Evolutionary conservation across 2,113 vertebrate species (phyloP).

Genomic region (Campylorhamphus procurvoides): DNA sequence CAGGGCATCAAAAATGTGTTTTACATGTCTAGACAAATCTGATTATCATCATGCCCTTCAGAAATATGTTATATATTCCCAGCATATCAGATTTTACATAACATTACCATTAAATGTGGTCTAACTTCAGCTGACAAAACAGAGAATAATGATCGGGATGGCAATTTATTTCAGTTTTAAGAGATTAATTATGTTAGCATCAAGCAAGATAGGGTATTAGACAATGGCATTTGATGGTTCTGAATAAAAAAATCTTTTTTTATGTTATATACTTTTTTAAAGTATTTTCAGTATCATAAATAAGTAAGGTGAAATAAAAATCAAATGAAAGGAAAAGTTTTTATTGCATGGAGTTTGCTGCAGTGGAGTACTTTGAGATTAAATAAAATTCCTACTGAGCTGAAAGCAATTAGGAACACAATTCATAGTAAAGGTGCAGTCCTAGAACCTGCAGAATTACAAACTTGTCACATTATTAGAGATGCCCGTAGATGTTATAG

Average conservation of each 20-base stretch:
- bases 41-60: conserved; percentile 26
- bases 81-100: conserved; percentile 26
- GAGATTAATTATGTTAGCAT: neutral
- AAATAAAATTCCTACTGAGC: neutral
- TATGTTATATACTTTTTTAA: neutral
- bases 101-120: neutral
- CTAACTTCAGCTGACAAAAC: neutral
- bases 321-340: neutral
- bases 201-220: neutral
- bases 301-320: neutral
- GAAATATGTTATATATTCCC: conserved; percentile 2
- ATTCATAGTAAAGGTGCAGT: neutral
- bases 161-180: neutral
- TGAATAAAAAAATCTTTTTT: neutral
- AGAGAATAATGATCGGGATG: neutral
- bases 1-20: neutral
- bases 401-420: neutral
- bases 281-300: neutral
- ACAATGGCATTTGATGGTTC: neutral
- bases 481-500: neutral
- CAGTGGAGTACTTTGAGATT: neutral
- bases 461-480: neutral
- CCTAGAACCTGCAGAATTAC: neutral
- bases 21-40: conserved; percentile 41
- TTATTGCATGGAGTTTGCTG: neutral